These are phyloP conservation scores for Harpalus rubripes DNA, from an alignment of 2,888 invertebrate species.

Conservation along the genomic window DNA sequence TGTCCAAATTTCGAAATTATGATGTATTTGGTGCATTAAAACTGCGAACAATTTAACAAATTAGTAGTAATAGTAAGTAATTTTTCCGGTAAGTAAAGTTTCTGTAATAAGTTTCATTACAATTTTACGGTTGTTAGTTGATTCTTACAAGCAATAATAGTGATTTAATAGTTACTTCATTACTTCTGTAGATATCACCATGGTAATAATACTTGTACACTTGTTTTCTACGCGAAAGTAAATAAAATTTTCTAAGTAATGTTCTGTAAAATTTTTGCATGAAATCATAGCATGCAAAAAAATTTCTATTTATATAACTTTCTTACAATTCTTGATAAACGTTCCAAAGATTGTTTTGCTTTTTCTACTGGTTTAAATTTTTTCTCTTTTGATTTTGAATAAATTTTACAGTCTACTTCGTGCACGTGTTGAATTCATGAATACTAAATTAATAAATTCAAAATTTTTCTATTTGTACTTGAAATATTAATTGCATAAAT, in stretches of 20 bases:
- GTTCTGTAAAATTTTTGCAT: slow-evolving; percentile 39
- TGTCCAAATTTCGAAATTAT: neutral
- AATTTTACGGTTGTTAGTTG: slow-evolving; percentile 27
- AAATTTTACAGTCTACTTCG: slow-evolving; percentile 38
- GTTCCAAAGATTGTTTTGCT: neutral
- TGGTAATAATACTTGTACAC: slow-evolving; percentile 18
- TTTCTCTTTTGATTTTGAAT: slow-evolving; percentile 33
- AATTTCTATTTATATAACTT: slow-evolving; percentile 46
- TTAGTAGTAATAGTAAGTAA: slow-evolving; percentile 5
- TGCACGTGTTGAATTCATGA: slow-evolving; percentile 19
- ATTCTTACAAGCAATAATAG: slow-evolving; percentile 22
- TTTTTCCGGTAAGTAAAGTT: neutral
- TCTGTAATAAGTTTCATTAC: slow-evolving; percentile 17
- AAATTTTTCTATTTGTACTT: slow-evolving; percentile 9
- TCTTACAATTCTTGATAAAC: slow-evolving; percentile 15
- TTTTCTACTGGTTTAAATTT: neutral
- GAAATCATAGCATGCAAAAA: slow-evolving; percentile 15
- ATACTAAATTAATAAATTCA: slow-evolving; percentile 24
- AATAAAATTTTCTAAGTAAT: slow-evolving; percentile 32
- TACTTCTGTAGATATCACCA: neutral
- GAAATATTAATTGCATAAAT: slow-evolving; percentile 9
- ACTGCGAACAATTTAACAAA: slow-evolving; percentile 16
- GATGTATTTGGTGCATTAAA: neutral
- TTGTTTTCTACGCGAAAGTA: slow-evolving; percentile 34
- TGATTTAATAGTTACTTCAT: slow-evolving; percentile 41